A percentile compares a stretch with the other conserved stretches of the same genome.
phyloP scores from a whole-genome alignment of 1,140 invertebrate genomes.

The Berghia stephanieae region DNA sequence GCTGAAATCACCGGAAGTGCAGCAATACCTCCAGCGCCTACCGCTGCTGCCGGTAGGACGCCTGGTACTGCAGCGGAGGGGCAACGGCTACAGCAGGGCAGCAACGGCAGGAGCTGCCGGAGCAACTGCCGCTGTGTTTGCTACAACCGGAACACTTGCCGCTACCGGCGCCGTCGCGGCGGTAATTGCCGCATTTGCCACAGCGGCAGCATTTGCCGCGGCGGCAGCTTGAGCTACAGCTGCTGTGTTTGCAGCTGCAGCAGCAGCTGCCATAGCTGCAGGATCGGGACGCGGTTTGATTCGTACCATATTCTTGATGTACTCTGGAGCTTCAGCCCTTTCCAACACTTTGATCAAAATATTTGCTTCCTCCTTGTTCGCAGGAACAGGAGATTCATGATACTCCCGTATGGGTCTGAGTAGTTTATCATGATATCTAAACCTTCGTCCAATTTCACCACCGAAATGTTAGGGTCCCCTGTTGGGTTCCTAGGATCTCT shows the following conservation, averaged over 20 bases:
- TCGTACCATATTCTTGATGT: too few species aligned
- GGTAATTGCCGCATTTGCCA: neutral
- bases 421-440: too few species aligned
- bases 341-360: too few species aligned
- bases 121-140: constrained; percentile 4
- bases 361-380: too few species aligned
- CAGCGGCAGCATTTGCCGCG: constrained; percentile 8
- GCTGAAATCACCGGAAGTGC: neutral
- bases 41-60: neutral
- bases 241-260: constrained; percentile 4
- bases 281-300: too few species aligned
- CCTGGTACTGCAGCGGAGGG: neutral
- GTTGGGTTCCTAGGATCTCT: too few species aligned
- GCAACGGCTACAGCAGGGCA: neutral
- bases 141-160: neutral
- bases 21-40: neutral
- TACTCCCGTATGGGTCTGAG: too few species aligned
- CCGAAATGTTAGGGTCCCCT: too few species aligned
- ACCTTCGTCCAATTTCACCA: too few species aligned
- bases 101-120: neutral
- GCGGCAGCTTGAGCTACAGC: neutral
- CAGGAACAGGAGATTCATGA: too few species aligned
- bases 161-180: neutral
- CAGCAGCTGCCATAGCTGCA: neutral
- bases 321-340: too few species aligned